Evolutionary conservation across 2,797 vertebrate species (phyloP), one percentile per base, ranked within the genome.

Genomic region (Lagocephalus sceleratus): DNA sequence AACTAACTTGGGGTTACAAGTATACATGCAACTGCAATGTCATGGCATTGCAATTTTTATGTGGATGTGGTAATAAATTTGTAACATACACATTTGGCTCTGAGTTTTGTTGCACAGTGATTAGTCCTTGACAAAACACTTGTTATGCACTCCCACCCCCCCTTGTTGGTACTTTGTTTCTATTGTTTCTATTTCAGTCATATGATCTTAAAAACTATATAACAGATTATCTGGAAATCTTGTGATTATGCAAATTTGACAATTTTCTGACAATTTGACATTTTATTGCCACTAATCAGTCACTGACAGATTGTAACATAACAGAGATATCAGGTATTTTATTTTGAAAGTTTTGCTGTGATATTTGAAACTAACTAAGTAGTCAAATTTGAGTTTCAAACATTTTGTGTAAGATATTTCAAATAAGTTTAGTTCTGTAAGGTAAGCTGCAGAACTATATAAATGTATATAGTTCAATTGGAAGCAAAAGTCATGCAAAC

Each of bases 21-120:
- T 50, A n/a, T n/a, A 51, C 16, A 16, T 40, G 53, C 49, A 22
- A 57, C 55, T 40, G 17, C 35, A 60, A 69, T 29, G 67, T 58
- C 11, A 35, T 35, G 32, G 48, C 60, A 58, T 63, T 29, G 29
- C 42, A 39, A 68, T 48, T 82, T 82, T 85, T 83, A 82, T 82
- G 61, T 81, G 43, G 54, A 74, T 73, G 66, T 72, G 61, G 56
- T 76, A 89, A 88, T 90, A 89, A 89, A 89, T 71, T 62, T 68
- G n/a, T 74, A 72, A 73, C 48, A 42, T 68, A 39, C 43, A 19
- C 70, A 14, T 6, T 17, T 19, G 43, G 20, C 42, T 43, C 26
- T 35, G 12, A 14, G 32, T 35, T 14, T 43, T 43, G 16, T 16
- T 16, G 6, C 4, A 41, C 15, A 41, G 16, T 16, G 5, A 16